Evolutionary conservation across 2,888 invertebrate species (phyloP), one percentile per base, ranked within the genome.

Genomic region (Hypercompe scribonia): DNA sequence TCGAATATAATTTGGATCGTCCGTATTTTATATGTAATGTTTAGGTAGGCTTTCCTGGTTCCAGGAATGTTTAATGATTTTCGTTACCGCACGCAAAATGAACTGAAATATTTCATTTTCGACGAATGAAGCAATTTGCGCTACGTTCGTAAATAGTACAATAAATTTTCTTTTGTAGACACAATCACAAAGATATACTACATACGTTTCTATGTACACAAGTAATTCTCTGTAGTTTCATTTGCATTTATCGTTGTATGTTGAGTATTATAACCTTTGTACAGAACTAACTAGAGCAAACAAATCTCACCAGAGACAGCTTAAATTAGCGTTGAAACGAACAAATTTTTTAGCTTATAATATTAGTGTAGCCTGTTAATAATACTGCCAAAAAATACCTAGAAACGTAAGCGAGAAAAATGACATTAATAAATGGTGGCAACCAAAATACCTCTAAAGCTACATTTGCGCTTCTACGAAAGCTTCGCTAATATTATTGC

Each of bases 21-120:
- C 75, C 66, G 74, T 78, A 75, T 80, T 84, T 79, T 72, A 78
- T 81, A 76, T 66, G 76, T 79, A 78, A 74, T 74, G 76, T 77
- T 81, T 79, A 72, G 73, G 75, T 73, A 74, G 46, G 73, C 61
- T 78, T 74, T 69, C 33, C 71, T 73, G 69, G 58, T 73, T 65
- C 50, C 65, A 64, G 78, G 72, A 76, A 68, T 75, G 67, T 78
- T 79, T 75, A 76, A 68, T 75, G 67, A 79, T 79, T 75, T 79
- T 65, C 69, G 65, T 75, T 71, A 58, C 68, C 65, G 58, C 34
- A 67, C 65, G 11, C 65, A 63, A 67, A 72, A 77, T 73, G 78
- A 75, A 76, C 73, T 18, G 69, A 77, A 78, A 72, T 79, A 75
- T 74, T 76, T 69, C 54, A 61, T 50, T 65, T 68, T 71, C 71